Conservation (phyloP, 2,113 vertebrate species). For the Asarcornis scutulata region DNA sequence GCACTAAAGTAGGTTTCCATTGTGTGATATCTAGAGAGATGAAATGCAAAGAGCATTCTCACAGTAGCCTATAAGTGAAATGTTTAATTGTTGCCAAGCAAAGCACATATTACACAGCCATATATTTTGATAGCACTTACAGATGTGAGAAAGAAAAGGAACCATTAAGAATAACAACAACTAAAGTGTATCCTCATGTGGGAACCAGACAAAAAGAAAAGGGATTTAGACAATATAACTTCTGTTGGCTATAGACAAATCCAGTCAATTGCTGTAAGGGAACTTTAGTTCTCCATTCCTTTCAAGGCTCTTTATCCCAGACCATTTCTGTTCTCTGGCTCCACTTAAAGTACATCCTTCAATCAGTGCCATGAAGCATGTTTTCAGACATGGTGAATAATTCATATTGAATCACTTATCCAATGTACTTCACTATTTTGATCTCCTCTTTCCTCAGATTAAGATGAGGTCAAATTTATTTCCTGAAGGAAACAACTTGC, state of each 20-base stretch:
- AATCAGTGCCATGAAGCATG: not conserved
- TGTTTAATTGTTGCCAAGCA: not conserved
- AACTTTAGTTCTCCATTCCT: not conserved
- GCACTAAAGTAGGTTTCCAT: not conserved
- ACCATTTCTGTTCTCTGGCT: not conserved
- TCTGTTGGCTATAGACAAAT: not conserved
- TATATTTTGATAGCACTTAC: not conserved
- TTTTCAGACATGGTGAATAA: not conserved
- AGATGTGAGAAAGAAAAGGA: not conserved
- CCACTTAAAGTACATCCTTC: not conserved
- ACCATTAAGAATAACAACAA: not conserved
- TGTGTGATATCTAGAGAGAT: not conserved
- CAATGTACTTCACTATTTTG: not conserved
- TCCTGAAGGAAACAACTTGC: not conserved
- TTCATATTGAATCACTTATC: not conserved
- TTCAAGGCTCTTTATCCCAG: not conserved
- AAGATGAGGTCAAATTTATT: not conserved
- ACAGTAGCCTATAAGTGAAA: not conserved
- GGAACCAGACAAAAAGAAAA: not conserved
- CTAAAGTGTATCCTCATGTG: not conserved
- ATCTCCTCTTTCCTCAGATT: not conserved
- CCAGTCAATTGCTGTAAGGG: not conserved
- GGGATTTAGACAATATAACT: not conserved
- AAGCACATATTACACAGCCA: not conserved
- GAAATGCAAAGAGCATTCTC: not conserved